Evolutionary conservation across 2,888 invertebrate genomes (phyloP), one percentile per base, ranked within the genome.

Genomic region (Eristalinus sepulchralis): DNA sequence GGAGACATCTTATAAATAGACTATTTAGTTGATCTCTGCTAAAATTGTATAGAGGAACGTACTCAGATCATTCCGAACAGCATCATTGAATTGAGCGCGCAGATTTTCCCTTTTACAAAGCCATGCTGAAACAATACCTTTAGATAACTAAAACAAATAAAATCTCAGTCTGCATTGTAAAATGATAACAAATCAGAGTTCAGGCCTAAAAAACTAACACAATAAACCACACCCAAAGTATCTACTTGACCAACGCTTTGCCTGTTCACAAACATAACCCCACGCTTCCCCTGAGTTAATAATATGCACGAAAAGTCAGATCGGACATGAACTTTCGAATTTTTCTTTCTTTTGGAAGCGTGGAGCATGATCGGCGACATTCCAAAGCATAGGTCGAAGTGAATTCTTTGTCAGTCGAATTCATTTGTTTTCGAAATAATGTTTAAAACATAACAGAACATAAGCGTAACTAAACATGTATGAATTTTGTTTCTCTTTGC

Each of bases 401-500:
- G 8, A 47, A 47, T 47, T 47, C n/a, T 17, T 17, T 17, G 47
- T 17, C 17, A 17, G 17, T 17, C 47, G 17, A 17, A 8, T 47
- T 47, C 47, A n/a, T n/a, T n/a, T n/a, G n/a, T n/a, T n/a, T 17
- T 47, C 17, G 47, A 17, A 47, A 47, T 22, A 55, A n/a, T n/a
- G n/a, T n/a, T 55, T 55, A 8, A 55, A 20, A 20, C 8, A 20
- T 20, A 8, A 55, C 20, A 55, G 1, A 55, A 20, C 8, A 55
- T n/a, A n/a, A n/a, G n/a, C n/a, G 17, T 6, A 20, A 22, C 1
- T 2, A 5, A 39, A 22, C n/a, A 24, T 13, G 13, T 10, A 33
- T 31, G n/a, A n/a, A n/a, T 63, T 4, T 62, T 34, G 47, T 47
- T 34, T 62, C 22, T 76, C 9, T 4, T 83, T 83, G 0, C 27